Evolutionary conservation across 2,113 vertebrate species (phyloP).

Genomic region (Tychaedon coryphoeus): DNA sequence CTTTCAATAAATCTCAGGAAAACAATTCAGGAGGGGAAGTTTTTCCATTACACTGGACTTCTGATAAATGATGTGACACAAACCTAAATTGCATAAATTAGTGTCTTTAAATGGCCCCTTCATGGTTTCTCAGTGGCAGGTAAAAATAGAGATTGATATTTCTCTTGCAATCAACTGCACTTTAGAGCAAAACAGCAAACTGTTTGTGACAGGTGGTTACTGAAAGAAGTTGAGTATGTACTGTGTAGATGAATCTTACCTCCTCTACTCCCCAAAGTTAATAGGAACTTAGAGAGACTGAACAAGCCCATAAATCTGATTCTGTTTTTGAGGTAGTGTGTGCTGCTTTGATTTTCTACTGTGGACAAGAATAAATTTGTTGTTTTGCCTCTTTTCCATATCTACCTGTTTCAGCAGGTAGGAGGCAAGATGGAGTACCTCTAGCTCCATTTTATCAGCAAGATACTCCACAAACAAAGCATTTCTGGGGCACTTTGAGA

Average conservation of each 20-base stretch:
- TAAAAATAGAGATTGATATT: background rate
- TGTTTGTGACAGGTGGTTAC: background rate
- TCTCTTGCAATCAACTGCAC: background rate
- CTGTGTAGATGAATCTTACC: background rate
- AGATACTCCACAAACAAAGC: background rate
- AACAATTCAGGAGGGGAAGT: background rate
- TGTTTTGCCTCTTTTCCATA: background rate
- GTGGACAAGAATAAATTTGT: background rate
- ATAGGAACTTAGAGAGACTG: background rate
- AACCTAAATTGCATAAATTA: background rate
- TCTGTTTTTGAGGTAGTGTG: background rate
- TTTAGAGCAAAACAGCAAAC: background rate
- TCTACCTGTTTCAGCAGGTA: background rate
- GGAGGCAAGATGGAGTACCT: background rate
- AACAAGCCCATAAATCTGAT: background rate
- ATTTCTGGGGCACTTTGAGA: slow-evolving; percentile 16
- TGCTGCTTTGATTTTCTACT: background rate
- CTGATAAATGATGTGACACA: background rate
- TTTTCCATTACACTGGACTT: background rate
- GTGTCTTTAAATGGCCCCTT: background rate
- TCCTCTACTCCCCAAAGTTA: background rate
- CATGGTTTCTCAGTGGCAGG: background rate
- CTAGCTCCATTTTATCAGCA: slow-evolving; percentile 26
- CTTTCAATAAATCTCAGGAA: background rate
- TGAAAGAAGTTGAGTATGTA: background rate